A percentile compares a stretch with the other conserved stretches of the same genome.
These are phyloP conservation scores for Epirrhoe alternata DNA, from an alignment of 2,888 invertebrate genomes.

Conservation along the genomic window DNA sequence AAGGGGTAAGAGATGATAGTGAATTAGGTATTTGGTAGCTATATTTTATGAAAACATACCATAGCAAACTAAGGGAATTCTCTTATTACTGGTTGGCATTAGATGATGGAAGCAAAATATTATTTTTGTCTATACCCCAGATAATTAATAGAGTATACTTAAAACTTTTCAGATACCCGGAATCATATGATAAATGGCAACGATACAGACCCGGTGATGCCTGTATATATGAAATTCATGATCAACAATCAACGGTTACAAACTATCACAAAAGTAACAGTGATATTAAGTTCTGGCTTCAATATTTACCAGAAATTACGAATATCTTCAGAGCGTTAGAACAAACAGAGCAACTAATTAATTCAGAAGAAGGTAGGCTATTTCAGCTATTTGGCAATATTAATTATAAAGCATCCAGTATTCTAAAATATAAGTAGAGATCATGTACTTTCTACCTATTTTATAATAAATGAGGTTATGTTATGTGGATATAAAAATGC, in stretches of 20 bases:
- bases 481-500: too few relatives aligned
- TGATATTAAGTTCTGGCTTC: slow-evolving; percentile 75
- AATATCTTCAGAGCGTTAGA: slow-evolving; percentile 53
- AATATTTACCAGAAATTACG: slow-evolving; percentile 71
- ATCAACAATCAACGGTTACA: slow-evolving; percentile 33
- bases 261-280: slow-evolving; percentile 49
- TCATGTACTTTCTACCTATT: too few relatives aligned
- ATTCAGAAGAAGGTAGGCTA: slow-evolving; percentile 57
- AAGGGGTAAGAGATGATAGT: slow-evolving; percentile 65
- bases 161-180: slow-evolving; percentile 83
- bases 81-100: too few relatives aligned
- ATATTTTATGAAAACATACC: too few relatives aligned
- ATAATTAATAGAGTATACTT: too few relatives aligned
- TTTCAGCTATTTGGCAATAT: background rate
- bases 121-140: too few relatives aligned
- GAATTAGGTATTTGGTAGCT: too few relatives aligned
- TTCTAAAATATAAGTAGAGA: too few relatives aligned
- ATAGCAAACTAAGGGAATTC: too few relatives aligned
- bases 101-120: too few relatives aligned
- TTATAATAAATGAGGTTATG: too few relatives aligned
- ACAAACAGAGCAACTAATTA: slow-evolving; percentile 63
- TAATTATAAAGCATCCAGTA: background rate
- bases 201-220: slow-evolving; percentile 83
- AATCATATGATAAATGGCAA: slow-evolving; percentile 84
- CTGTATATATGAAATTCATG: slow-evolving; percentile 77